Conservation (phyloP, 1,140 invertebrate species). For the Prorops nasuta region DNA sequence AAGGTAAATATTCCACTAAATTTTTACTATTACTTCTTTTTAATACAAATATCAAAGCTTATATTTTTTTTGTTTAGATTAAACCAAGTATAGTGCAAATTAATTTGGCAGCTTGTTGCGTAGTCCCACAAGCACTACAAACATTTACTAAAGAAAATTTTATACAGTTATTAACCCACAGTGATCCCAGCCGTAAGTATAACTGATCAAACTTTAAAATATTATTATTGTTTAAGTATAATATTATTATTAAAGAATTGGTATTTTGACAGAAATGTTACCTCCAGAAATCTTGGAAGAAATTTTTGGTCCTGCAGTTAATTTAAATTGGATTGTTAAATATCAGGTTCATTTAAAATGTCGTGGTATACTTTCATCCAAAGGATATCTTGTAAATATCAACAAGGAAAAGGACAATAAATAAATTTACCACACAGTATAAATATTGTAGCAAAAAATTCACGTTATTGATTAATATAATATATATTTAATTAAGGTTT, state of each 20-base stretch:
- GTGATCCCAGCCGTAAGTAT: slow-evolving; percentile 80
- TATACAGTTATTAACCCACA: slow-evolving; percentile 92
- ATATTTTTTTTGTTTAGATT: slow-evolving; percentile 54
- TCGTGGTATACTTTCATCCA: slow-evolving; percentile 82
- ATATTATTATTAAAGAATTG: neutral
- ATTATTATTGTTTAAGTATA: neutral
- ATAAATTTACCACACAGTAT: slow-evolving; percentile 7
- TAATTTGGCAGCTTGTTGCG: slow-evolving; percentile 92
- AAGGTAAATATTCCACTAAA: slow-evolving; percentile 52
- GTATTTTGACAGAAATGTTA: slow-evolving; percentile 61
- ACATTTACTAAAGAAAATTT: slow-evolving; percentile 87
- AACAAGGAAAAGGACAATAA: slow-evolving; percentile 21
- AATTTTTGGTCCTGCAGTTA: slow-evolving; percentile 51
- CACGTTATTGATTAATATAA: neutral
- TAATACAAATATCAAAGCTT: neutral
- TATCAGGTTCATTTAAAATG: slow-evolving; percentile 88
- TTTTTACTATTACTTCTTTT: neutral
- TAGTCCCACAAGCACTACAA: slow-evolving; percentile 87
- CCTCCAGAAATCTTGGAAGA: slow-evolving; percentile 54
- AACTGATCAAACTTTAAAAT: slow-evolving; percentile 1
- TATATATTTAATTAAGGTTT: neutral
- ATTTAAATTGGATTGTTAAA: slow-evolving; percentile 71
- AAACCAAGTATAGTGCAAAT: slow-evolving; percentile 94
- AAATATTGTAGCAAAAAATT: slow-evolving; percentile 2
- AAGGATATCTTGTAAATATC: slow-evolving; percentile 71